A percentile compares a stretch with the other conserved stretches of the same genome.
These are phyloP conservation scores for Baronia brevicornis DNA, from an alignment of 2,888 invertebrate genomes.

Conservation along the genomic window DNA sequence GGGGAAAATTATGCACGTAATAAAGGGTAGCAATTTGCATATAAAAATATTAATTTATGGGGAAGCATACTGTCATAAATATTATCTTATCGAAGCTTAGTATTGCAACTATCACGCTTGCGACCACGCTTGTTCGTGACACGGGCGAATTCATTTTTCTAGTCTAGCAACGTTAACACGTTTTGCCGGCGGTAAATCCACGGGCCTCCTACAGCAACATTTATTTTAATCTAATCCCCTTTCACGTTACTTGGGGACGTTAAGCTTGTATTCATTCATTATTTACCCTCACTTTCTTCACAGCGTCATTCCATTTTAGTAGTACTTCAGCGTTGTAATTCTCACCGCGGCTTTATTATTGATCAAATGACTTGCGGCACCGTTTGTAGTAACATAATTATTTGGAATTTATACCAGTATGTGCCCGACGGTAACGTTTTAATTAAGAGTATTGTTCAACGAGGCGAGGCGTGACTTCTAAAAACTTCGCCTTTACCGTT, in stretches of 20 bases:
- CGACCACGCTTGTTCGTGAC: slow-evolving; percentile 16
- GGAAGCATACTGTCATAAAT: slow-evolving; percentile 4
- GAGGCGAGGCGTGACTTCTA: slow-evolving; percentile 57
- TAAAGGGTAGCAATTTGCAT: too few relatives aligned
- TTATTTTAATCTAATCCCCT: slow-evolving; percentile 39
- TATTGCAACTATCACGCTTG: slow-evolving; percentile 17
- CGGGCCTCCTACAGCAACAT: slow-evolving; percentile 32
- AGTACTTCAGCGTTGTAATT: slow-evolving; percentile 20
- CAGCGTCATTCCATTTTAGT: slow-evolving; percentile 22
- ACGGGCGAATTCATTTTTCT: slow-evolving; percentile 26
- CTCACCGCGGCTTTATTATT: slow-evolving; percentile 24
- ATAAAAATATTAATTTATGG: slow-evolving; percentile 3
- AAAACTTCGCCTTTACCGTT: slow-evolving; percentile 47
- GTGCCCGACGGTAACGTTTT: slow-evolving; percentile 48
- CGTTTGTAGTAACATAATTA: slow-evolving; percentile 59
- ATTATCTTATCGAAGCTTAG: slow-evolving; percentile 11
- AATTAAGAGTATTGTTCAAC: slow-evolving; percentile 68
- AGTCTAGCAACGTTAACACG: slow-evolving; percentile 25
- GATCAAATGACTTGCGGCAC: slow-evolving; percentile 39
- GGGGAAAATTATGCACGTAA: too few relatives aligned
- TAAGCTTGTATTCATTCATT: slow-evolving; percentile 33
- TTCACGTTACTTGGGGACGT: slow-evolving; percentile 25
- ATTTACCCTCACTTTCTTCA: slow-evolving; percentile 38
- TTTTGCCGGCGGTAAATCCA: slow-evolving; percentile 17
- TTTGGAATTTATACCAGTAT: slow-evolving; percentile 37